Evolutionary conservation across 2,888 invertebrate genomes (phyloP), one percentile per base, ranked within the genome.

Genomic region (Cryptus viduatorius): DNA sequence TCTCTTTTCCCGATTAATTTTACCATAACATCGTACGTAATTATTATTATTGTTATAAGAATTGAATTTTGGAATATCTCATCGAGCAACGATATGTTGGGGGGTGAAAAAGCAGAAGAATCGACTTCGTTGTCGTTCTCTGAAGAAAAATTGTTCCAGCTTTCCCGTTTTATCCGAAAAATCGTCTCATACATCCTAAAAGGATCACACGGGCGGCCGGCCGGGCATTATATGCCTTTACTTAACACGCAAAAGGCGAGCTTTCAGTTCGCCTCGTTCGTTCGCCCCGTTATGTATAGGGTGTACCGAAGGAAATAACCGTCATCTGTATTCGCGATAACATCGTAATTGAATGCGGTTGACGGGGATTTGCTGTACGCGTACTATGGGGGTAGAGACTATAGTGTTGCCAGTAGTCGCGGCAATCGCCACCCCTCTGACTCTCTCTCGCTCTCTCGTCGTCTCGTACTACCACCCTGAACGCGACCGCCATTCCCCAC

Each of bases 291-390:
- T 93, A 93, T 92, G 91, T 93, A 93, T 93, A 93, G 94, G 93
- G 93, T 94, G 93, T 94, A 93, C 93, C 93, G 92, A 93, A 94
- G 94, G 93, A 94, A 94, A 93, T 94, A 94, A 93, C 94, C 93
- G 94, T 94, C 94, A 93, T 94, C 93, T 93, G 93, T 94, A 94
- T 93, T 93, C 93, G 93, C 93, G 94, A 93, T 94, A 93, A 93
- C 93, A 94, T 94, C 93, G 93, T 94, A 93, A 94, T 94, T 94
- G 93, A 94, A 93, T 93, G 94, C 92, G 93, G 94, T 93, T 93
- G 93, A 94, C 93, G 93, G 93, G 93, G 92, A 93, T 93, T 93
- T 93, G 93, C 92, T 90, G 88, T 89, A 88, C 89, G 88, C 87
- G 86, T 87, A 67, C 46, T 67, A 78, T 71, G 72, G 75, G 72